Evolutionary conservation across 2,888 invertebrate species (phyloP), one percentile per base, ranked within the genome.

Genomic region (Litoditis marina): DNA sequence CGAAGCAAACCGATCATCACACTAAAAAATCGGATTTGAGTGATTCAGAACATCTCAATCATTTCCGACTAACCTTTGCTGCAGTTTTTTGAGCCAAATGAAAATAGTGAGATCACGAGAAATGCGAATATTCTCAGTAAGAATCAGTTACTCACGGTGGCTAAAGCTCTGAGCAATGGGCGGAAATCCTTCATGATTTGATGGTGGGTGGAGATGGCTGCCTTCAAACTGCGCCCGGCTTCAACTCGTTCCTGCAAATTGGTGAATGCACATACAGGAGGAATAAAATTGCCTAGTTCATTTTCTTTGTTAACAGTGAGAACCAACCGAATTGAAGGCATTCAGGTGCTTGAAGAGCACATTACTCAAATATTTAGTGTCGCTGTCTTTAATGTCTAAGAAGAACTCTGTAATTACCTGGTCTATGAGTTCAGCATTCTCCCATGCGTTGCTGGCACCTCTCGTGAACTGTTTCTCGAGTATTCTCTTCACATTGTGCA

Each of bases 201-300:
- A 19, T 76, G 74, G 55, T 78, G 77, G 16, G 61, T 60, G 1
- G 64, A 53, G 8, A 78, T 62, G 8, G 71, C 71, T 6, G 57
- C 51, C 27, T 70, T 65, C 8, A 76, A 56, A 16, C 61, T 56
- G 3, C 52, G 44, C 19, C 67, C 66, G 8, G 65, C 65, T 28
- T 69, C 63, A 8, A 66, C 66, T n/a, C 66, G 56, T 52, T 68
- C 61, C 56, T 68, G 53, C n/a, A n/a, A n/a, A n/a, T n/a, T n/a
- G n/a, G n/a, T n/a, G n/a, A n/a, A 28, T 60, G 59, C 39, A 22
- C 28, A n/a, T 47, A 30, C 16, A 36, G n/a, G n/a, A n/a, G n/a
- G n/a, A n/a, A n/a, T n/a, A n/a, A n/a, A n/a, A n/a, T n/a, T n/a
- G n/a, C n/a, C n/a, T n/a, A n/a, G n/a, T n/a, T n/a, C n/a, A n/a